Percentiles rank a stretch among this genome's conserved stretches.
Conservation (phyloP, 2,888 invertebrate species). For the Microctonus brassicae region DNA sequence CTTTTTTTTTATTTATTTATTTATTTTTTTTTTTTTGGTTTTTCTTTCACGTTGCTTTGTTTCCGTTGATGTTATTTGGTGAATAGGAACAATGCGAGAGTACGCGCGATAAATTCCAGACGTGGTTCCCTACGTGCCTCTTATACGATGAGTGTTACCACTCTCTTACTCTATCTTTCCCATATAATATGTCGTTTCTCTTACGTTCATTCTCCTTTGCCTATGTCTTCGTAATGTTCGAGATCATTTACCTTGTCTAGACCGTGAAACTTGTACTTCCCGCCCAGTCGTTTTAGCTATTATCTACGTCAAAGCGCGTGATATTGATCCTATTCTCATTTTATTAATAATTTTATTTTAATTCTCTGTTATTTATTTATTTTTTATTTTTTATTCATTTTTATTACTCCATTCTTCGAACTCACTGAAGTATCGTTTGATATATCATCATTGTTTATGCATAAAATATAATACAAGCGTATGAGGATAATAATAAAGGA, state of each 20-base stretch:
- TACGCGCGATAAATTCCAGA: conserved; percentile 44
- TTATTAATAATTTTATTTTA: background rate
- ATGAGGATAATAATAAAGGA: background rate
- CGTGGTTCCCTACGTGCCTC: conserved; percentile 24
- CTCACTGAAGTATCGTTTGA: background rate
- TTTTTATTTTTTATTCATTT: no score
- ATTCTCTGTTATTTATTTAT: background rate
- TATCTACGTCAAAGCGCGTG: background rate
- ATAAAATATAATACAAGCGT: background rate
- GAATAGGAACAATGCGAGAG: conserved; percentile 26
- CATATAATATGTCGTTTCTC: conserved; percentile 2
- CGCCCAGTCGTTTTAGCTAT: background rate
- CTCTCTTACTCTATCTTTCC: conserved; percentile 1
- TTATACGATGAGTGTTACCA: conserved; percentile 17
- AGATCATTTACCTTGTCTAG: conserved; percentile 49
- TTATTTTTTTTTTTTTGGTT: conserved; percentile 7
- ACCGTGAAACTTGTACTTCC: conserved; percentile 42
- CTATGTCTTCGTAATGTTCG: conserved; percentile 30
- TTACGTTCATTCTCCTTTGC: conserved; percentile 25
- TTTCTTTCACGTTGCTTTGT: conserved; percentile 26
- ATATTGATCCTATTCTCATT: background rate
- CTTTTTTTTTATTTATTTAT: background rate
- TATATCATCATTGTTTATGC: background rate
- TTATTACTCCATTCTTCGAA: background rate
- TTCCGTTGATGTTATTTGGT: conserved; percentile 30